These are phyloP conservation scores for Toxotes jaculatrix DNA, from an alignment of 2,113 vertebrate species.

Conservation along the genomic window DNA sequence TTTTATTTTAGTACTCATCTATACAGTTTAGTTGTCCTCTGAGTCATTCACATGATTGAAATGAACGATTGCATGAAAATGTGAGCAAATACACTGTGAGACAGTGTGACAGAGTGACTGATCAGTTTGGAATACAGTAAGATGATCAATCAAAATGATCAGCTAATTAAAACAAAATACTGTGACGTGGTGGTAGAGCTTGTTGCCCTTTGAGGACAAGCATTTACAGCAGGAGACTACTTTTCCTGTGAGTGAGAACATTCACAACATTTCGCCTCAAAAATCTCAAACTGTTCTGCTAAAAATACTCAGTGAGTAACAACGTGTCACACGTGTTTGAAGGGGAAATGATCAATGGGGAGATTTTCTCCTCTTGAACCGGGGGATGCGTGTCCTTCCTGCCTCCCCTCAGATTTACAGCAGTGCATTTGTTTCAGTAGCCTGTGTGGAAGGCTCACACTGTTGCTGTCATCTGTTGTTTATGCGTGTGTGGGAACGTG, in stretches of 20 bases:
- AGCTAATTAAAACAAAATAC: no score
- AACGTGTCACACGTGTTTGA: background rate
- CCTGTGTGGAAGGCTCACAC: slow-evolving; percentile 4
- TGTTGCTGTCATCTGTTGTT: slow-evolving; percentile 21
- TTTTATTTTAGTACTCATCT: no score
- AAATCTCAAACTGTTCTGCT: background rate
- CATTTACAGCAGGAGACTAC: background rate
- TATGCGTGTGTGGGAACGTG: slow-evolving; percentile 41
- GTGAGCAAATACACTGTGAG: no score
- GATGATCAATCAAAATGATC: no score
- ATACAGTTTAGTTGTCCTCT: no score
- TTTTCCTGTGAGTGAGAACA: background rate
- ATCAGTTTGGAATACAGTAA: no score
- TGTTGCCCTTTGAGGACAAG: background rate
- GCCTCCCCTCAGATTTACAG: background rate
- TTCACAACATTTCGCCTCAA: background rate
- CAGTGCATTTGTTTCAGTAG: slow-evolving; percentile 8
- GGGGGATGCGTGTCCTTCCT: background rate
- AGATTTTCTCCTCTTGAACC: background rate
- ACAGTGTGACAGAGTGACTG: no score
- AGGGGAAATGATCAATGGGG: background rate
- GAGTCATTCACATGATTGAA: no score
- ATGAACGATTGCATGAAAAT: no score
- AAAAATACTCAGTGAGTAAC: background rate
- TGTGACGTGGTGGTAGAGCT: background rate